Conservation (phyloP, 23 tunicate species). For the Clavelina lepadiformis region DNA sequence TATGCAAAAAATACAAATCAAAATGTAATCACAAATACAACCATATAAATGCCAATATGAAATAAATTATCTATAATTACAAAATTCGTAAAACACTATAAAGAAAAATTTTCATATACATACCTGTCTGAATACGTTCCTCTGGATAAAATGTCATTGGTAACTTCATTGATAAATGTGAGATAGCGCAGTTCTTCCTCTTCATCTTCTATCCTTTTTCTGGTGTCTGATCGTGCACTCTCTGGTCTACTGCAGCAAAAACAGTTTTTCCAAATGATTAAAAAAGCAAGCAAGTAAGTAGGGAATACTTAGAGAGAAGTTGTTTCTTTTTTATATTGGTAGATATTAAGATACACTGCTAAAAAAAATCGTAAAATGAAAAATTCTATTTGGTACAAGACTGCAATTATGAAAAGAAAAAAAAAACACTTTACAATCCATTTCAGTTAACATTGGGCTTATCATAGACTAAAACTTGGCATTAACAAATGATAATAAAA, state of each 20-base stretch:
- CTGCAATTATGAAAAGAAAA: no score
- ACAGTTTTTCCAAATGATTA: not conserved
- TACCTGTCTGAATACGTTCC: slow-evolving; percentile 86
- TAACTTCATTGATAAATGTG: slow-evolving; percentile 70
- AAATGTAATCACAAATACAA: not conserved
- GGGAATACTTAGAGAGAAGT: no score
- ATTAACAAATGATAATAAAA: no score
- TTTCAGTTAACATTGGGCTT: no score
- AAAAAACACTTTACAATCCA: no score
- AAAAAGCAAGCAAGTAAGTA: not conserved
- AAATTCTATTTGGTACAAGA: no score
- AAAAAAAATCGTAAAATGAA: no score
- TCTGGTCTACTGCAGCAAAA: not conserved
- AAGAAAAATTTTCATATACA: not conserved
- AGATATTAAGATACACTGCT: no score
- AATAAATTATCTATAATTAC: not conserved
- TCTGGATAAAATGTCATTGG: slow-evolving; percentile 70
- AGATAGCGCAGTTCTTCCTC: slow-evolving; percentile 82
- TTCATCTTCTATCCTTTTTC: slow-evolving; percentile 55
- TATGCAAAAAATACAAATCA: not conserved
- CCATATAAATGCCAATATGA: not conserved
- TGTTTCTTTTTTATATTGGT: no score
- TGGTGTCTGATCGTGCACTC: slow-evolving; percentile 32
- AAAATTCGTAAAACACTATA: not conserved
- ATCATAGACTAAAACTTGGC: no score